Base-by-base conservation (phyloP, 2,888 invertebrate species). In the Melanophora roralis region DNA sequence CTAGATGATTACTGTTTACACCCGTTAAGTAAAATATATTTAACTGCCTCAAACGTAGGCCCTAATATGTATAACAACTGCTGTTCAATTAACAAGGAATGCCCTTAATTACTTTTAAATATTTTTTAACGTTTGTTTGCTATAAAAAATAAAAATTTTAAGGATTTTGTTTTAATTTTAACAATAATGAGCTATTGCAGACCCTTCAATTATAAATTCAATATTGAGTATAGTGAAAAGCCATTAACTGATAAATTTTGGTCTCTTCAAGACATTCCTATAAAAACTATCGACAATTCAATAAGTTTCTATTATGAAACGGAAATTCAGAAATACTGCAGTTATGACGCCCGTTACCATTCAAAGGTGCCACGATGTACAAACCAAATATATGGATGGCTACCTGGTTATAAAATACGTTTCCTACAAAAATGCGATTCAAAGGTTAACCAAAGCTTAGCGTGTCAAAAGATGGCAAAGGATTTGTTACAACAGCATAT, bases 321-420 rank as follows among this genome's bases (percentile, higher is more conserved):
- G 8, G 75, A 78, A 69, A 59, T 81, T n/a, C 55, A 78, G 19
- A 81, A 73, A 60, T 11, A 16, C 1, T 1, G 9, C 14, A 73
- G 71, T n/a, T 78, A 73, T 36, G 67, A 68, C 40, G 64, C 78
- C 1, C 72, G 78, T n/a, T 49, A 69, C 1, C 55, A 78, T 32
- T 82, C 65, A 8, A 76, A 69, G 45, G 47, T 78, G 3, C 81
- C 81, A 12, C 72, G 72, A 9, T 82, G 69, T 45, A 67, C 73
- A 21, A 82, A 67, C 57, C 81, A 82, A 51, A 72, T 49, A 19
- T 81, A 82, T 60, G 82, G 82, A 4, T 82, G 82, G 82, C 45
- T 78, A n/a, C 75, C 78, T 19, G 78, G 78, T 12, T 62, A 81
- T 51, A 76, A 78, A 69, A 64, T 81, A 36, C 49, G 45, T 34